Conservation (phyloP, 2,797 vertebrate genomes). For the Rhinatrema bivittatum region DNA sequence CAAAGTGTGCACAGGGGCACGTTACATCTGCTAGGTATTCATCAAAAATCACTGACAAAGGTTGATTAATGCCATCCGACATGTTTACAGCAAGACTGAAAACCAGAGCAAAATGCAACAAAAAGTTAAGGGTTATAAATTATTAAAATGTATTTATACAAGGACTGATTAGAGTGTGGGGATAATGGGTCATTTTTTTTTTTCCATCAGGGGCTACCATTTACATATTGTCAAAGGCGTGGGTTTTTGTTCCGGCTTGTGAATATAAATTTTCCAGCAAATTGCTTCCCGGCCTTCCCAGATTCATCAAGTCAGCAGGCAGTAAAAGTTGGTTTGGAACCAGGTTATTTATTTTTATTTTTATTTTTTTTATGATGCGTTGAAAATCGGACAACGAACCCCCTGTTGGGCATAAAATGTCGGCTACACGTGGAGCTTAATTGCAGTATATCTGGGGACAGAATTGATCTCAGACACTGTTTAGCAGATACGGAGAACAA, state of each 20-base stretch:
- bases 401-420: slow-evolving; percentile 17
- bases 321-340: slow-evolving; percentile 8
- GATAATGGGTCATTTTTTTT: neutral
- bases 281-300: neutral
- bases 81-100: slow-evolving; percentile 38
- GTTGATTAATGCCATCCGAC: slow-evolving; percentile 40
- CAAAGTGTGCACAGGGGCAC: slow-evolving; percentile 9
- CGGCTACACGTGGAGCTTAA: too few relatives aligned
- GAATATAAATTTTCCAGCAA: neutral
- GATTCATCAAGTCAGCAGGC: neutral
- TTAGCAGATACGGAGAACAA: too few relatives aligned
- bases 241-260: neutral
- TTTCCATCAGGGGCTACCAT: neutral
- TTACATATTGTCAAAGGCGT: neutral
- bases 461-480: too few relatives aligned
- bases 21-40: slow-evolving; percentile 38
- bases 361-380: slow-evolving; percentile 11
- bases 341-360: slow-evolving; percentile 11
- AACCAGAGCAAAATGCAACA: slow-evolving; percentile 32
- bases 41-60: slow-evolving; percentile 44
- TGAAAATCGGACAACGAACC: slow-evolving; percentile 19
- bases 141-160: slow-evolving; percentile 31
- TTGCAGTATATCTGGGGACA: too few relatives aligned
- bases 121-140: slow-evolving; percentile 30
- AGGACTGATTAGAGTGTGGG: neutral